phyloP scores from a whole-genome alignment of 2,113 vertebrate genomes.

The Saguinus midas region DNA sequence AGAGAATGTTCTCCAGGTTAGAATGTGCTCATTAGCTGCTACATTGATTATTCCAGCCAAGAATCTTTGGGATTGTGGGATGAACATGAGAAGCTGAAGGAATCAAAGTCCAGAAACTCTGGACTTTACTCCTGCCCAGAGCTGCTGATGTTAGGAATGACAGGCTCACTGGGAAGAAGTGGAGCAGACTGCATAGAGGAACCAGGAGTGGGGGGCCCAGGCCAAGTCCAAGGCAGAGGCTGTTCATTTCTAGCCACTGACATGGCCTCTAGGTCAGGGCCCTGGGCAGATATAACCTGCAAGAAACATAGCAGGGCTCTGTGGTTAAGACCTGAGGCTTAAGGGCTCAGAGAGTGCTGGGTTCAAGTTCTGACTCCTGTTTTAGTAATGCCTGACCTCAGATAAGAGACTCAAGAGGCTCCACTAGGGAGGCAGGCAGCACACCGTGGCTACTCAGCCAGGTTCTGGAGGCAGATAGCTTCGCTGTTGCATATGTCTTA shows the following conservation, averaged over 20 bases:
- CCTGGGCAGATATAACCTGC: not conserved
- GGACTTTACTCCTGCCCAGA: not conserved
- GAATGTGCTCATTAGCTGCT: not conserved
- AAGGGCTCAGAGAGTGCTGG: not conserved
- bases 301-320: not conserved
- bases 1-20: not conserved
- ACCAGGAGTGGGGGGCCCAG: not conserved
- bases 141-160: not conserved
- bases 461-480: not conserved
- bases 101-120: not conserved
- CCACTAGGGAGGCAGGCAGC: not conserved
- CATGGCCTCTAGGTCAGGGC: not conserved
- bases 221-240: not conserved
- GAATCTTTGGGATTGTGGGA: not conserved
- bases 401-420: not conserved
- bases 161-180: not conserved
- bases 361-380: constrained; percentile 1
- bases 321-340: constrained; percentile 32
- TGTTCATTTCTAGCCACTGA: not conserved
- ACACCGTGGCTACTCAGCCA: too few species aligned
- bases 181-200: not conserved
- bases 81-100: not conserved
- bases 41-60: not conserved
- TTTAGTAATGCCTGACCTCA: not conserved
- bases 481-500: not conserved